phyloP scores from a whole-genome alignment of 2,888 invertebrate species.

The Drosophila siamana region DNA sequence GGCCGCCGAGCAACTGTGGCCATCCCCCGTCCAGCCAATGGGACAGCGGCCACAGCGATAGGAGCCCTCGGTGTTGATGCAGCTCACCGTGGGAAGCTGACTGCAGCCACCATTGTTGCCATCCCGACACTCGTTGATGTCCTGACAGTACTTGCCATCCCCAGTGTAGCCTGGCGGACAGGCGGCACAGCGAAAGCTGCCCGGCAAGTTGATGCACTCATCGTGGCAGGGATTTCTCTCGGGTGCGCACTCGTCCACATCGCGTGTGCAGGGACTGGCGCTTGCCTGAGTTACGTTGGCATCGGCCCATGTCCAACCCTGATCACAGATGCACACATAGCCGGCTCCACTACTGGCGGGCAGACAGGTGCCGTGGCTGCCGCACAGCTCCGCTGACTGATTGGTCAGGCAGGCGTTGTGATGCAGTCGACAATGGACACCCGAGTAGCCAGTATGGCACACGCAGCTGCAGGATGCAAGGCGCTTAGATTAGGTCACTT shows the following conservation, averaged over 20 bases:
- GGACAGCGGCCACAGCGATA: conserved; percentile 95
- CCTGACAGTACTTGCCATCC: conserved; percentile 93
- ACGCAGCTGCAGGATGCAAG: conserved; percentile 87
- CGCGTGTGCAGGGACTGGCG: conserved; percentile 91
- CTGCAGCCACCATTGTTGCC: conserved; percentile 96
- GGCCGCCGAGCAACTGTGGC: conserved; percentile 88
- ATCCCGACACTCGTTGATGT: conserved; percentile 94
- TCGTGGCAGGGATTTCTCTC: conserved; percentile 91
- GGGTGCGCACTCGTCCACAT: conserved; percentile 94
- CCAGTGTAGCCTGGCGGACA: conserved; percentile 96
- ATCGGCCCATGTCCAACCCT: conserved; percentile 93
- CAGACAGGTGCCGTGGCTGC: conserved; percentile 95
- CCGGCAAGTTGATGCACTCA: conserved; percentile 95
- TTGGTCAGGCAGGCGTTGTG: conserved; percentile 90
- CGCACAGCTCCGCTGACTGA: conserved; percentile 92
- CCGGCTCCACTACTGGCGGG: conserved; percentile 88
- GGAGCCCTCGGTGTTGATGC: conserved; percentile 96
- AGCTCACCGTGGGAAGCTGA: conserved; percentile 90
- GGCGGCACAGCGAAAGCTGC: conserved; percentile 93
- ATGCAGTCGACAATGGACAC: conserved; percentile 92
- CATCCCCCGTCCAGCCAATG: conserved; percentile 94
- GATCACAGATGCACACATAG: conserved; percentile 92
- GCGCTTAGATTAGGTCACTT: neutral
- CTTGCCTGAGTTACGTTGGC: conserved; percentile 85
- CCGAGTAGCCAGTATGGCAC: conserved; percentile 92